phyloP scores from a whole-genome alignment of 2,888 invertebrate species.

The Acholoe squamosa region DNA sequence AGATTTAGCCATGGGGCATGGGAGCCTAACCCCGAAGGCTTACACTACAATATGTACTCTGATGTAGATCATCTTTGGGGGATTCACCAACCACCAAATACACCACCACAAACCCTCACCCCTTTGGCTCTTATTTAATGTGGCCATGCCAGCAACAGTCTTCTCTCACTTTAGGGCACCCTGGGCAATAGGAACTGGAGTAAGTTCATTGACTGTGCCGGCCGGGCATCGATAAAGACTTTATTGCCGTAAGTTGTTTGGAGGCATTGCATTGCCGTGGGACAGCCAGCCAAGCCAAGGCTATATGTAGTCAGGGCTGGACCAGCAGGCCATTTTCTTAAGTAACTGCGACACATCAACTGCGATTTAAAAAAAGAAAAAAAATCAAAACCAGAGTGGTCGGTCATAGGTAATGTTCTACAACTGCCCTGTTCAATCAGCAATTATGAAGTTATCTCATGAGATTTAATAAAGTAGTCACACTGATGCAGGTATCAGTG shows the following conservation, averaged over 20 bases:
- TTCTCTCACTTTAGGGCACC: neutral
- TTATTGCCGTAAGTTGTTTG: constrained; percentile 47
- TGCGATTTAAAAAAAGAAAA: too few relatives aligned
- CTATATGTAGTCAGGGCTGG: too few relatives aligned
- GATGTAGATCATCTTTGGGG: neutral
- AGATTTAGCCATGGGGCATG: neutral
- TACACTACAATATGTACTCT: neutral
- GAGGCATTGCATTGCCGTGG: neutral
- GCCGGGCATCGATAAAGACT: constrained; percentile 31
- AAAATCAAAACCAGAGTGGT: too few relatives aligned
- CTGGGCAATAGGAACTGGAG: constrained; percentile 1
- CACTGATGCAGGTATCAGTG: too few relatives aligned
- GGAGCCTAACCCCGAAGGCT: neutral
- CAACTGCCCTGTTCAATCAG: too few relatives aligned
- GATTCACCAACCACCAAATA: neutral
- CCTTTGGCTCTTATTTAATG: constrained; percentile 8
- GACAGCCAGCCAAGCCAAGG: neutral
- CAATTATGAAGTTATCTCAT: too few relatives aligned
- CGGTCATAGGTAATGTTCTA: too few relatives aligned
- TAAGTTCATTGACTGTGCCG: constrained; percentile 44
- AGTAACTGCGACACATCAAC: too few relatives aligned
- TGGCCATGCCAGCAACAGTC: neutral
- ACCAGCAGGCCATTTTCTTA: too few relatives aligned
- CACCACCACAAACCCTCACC: neutral
- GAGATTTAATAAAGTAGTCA: too few relatives aligned